Percentiles rank a stretch among this genome's conserved stretches.
These are phyloP conservation scores for Tauraco erythrolophus DNA, from an alignment of 2,113 vertebrate genomes.

Conservation along the genomic window DNA sequence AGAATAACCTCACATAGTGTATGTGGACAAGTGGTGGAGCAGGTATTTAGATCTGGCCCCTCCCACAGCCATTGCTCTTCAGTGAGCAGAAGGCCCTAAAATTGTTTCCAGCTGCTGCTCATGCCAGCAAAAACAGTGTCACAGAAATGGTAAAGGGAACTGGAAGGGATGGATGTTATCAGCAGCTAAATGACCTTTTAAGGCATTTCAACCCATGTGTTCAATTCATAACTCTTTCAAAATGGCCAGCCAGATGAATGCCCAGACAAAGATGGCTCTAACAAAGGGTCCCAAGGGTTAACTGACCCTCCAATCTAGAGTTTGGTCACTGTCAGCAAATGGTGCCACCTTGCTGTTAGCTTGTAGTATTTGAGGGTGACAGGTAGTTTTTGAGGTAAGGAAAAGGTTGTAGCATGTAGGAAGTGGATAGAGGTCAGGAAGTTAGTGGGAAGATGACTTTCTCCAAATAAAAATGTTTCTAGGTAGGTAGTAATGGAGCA, in stretches of 20 bases:
- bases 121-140: background rate
- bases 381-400: slow-evolving; percentile 25
- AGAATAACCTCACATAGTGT: background rate
- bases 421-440: slow-evolving; percentile 49
- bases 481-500: slow-evolving; percentile 21
- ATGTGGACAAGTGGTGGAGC: background rate
- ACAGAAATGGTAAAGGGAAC: background rate
- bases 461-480: slow-evolving; percentile 3
- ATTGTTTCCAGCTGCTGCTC: background rate
- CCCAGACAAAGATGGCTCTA: background rate
- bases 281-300: background rate
- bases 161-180: background rate
- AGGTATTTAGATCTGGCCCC: background rate
- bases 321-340: slow-evolving; percentile 17
- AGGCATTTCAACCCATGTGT: background rate
- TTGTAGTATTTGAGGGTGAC: slow-evolving; percentile 35
- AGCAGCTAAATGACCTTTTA: background rate
- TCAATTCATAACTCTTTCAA: slow-evolving; percentile 11
- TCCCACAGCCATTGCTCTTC: background rate
- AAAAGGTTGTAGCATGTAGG: slow-evolving; percentile 60
- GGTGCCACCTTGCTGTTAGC: slow-evolving; percentile 24
- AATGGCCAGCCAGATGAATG: background rate
- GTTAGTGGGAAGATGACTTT: slow-evolving; percentile 29
- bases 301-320: background rate
- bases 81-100: background rate